These are phyloP conservation scores for Ascidia mentula DNA, from an alignment of 23 tunicate species.

Conservation along the genomic window DNA sequence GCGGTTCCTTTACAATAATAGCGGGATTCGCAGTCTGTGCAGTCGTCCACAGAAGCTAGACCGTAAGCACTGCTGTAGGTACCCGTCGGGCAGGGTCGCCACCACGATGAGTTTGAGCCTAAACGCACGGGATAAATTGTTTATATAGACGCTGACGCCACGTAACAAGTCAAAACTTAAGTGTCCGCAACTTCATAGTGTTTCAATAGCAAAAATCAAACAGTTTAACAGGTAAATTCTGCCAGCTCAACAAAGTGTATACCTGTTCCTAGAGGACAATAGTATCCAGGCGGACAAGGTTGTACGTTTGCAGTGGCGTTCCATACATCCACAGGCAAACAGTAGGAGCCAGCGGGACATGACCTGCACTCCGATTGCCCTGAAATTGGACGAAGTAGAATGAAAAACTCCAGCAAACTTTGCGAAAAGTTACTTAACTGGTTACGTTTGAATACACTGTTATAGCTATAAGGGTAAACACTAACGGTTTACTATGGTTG, in stretches of 20 bases:
- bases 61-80: constrained; percentile 67
- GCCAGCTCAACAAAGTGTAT: neutral
- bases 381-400: constrained; percentile 1
- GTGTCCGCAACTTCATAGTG: too few species aligned
- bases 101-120: constrained; percentile 57
- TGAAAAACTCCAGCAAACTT: neutral
- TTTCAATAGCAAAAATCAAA: too few species aligned
- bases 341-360: constrained; percentile 86
- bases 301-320: constrained; percentile 56
- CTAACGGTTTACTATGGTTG: too few species aligned
- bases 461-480: too few species aligned
- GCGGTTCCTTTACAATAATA: constrained; percentile 79
- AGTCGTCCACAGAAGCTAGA: constrained; percentile 36
- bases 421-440: too few species aligned
- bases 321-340: constrained; percentile 55
- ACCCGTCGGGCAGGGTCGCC: constrained; percentile 92
- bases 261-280: constrained; percentile 94
- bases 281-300: constrained; percentile 87
- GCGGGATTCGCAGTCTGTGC: constrained; percentile 64
- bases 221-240: too few species aligned
- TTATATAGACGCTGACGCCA: too few species aligned
- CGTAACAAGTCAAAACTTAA: too few species aligned
- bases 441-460: too few species aligned
- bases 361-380: constrained; percentile 62
- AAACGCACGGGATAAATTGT: too few species aligned